phyloP scores from a whole-genome alignment of 2,113 vertebrate genomes.

The Vidua macroura region DNA sequence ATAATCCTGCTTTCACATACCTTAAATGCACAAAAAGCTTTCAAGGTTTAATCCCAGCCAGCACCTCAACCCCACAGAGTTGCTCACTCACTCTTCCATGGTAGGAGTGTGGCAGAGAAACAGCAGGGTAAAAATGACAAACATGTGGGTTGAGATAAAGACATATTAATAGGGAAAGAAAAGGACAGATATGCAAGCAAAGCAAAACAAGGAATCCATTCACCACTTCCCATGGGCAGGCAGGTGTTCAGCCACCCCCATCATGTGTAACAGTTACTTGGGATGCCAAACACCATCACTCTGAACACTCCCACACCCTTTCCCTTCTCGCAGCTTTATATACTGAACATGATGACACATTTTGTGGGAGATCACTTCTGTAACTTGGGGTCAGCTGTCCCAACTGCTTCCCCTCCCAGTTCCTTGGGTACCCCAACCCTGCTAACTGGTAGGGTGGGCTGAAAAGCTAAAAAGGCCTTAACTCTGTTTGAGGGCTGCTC shows the following conservation, averaged over 20 bases:
- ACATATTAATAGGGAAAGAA: neutral
- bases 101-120: neutral
- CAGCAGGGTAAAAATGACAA: neutral
- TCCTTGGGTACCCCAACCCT: neutral
- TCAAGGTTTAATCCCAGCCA: neutral
- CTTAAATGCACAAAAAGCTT: neutral
- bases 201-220: neutral
- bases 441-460: too few relatives aligned
- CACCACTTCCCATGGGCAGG: neutral
- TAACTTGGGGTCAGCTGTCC: neutral
- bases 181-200: neutral
- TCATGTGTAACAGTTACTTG: neutral
- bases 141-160: neutral
- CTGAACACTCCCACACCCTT: neutral
- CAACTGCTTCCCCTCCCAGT: accelerated
- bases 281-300: neutral
- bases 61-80: neutral
- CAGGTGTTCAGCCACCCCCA: neutral
- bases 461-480: neutral
- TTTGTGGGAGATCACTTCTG: neutral
- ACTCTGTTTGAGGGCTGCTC: neutral
- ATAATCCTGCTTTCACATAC: neutral
- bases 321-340: neutral
- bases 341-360: neutral
- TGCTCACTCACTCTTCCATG: neutral